phyloP scores from a whole-genome alignment of 2,113 vertebrate species.

The Rhagologus leucostigma region DNA sequence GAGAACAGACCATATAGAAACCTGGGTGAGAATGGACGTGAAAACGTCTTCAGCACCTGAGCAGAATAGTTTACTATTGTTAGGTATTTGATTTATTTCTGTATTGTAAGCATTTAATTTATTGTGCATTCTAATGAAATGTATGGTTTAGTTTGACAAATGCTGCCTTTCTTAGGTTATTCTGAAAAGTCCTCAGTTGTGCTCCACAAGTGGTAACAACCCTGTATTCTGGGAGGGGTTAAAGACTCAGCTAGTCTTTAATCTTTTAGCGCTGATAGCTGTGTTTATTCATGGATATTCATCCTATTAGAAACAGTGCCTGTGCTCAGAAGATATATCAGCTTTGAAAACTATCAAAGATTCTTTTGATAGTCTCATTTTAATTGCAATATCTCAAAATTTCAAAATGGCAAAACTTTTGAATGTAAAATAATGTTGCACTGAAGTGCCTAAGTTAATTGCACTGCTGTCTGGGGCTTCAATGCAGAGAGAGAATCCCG shows the following conservation, averaged over 20 bases:
- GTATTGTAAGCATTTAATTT: background rate
- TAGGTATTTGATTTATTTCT: background rate
- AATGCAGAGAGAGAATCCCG: background rate
- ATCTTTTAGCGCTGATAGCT: background rate
- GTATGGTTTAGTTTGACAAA: background rate
- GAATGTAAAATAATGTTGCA: background rate
- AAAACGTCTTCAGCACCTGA: background rate
- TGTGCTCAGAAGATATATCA: background rate
- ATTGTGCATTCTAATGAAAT: background rate
- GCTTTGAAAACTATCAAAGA: background rate
- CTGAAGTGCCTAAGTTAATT: background rate
- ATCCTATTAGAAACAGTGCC: background rate
- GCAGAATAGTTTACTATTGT: background rate
- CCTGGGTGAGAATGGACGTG: background rate
- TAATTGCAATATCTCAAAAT: background rate
- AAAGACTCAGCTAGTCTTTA: background rate
- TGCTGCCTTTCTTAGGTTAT: background rate
- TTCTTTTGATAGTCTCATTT: background rate
- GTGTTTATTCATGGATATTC: background rate
- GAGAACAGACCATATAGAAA: background rate
- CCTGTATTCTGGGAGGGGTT: background rate
- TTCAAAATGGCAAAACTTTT: background rate
- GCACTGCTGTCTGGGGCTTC: background rate
- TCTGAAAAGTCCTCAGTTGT: background rate
- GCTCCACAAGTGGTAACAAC: background rate